Conservation (phyloP, 2,888 invertebrate genomes). For the Monochamus alternatus region DNA sequence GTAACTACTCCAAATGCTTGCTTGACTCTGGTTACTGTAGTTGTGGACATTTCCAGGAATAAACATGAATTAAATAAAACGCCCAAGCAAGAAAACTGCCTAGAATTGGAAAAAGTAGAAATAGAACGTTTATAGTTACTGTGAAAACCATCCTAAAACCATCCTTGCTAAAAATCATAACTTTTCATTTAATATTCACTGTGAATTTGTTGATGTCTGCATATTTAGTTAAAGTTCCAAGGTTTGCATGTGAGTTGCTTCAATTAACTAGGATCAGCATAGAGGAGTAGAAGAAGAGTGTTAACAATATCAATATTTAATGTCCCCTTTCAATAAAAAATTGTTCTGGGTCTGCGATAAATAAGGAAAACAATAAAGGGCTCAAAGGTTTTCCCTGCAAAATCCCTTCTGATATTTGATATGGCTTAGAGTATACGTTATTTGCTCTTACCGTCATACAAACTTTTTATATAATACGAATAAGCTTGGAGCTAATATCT, state of each 20-base stretch:
- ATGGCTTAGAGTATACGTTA: background rate
- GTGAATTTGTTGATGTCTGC: background rate
- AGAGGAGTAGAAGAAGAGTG: background rate
- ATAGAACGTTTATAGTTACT: background rate
- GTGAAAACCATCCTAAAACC: background rate
- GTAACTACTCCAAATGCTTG: constrained; percentile 8
- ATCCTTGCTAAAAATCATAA: constrained; percentile 6
- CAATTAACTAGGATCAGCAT: background rate
- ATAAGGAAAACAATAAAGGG: background rate
- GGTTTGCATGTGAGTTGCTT: background rate
- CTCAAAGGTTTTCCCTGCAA: background rate
- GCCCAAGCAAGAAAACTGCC: background rate
- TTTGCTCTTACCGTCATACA: background rate
- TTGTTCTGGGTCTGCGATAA: background rate
- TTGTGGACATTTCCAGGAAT: background rate
- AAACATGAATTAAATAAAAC: background rate
- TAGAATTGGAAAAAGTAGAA: background rate
- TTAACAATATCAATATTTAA: constrained; percentile 1
- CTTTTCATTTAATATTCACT: background rate
- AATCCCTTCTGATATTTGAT: background rate
- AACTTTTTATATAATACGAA: background rate
- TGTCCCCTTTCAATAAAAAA: background rate
- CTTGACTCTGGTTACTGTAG: background rate
- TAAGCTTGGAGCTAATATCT: background rate
- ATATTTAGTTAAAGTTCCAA: background rate